Percentiles rank a stretch among this genome's conserved stretches.
These are phyloP conservation scores for Eolophus roseicapilla DNA, from an alignment of 2,113 vertebrate genomes.

Conservation along the genomic window DNA sequence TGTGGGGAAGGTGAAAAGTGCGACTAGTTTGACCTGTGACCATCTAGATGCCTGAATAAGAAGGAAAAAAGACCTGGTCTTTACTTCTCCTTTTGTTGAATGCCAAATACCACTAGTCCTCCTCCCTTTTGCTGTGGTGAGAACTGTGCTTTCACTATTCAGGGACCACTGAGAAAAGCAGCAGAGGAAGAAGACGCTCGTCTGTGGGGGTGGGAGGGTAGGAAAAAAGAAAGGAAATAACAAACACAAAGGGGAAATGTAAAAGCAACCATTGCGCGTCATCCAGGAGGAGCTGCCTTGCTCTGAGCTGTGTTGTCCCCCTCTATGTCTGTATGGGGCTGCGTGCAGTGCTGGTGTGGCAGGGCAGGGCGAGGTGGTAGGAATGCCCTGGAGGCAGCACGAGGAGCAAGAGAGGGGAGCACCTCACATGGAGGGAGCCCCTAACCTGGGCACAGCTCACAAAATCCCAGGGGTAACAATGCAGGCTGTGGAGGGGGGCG, in stretches of 20 bases:
- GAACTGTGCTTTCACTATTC: not conserved
- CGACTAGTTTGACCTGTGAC: not conserved
- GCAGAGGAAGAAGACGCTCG: not conserved
- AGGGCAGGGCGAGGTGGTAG: not conserved
- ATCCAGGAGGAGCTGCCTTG: not conserved
- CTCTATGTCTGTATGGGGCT: not conserved
- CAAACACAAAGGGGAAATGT: not conserved
- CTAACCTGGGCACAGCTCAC: not conserved
- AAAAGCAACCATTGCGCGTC: not conserved
- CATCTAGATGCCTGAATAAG: not conserved
- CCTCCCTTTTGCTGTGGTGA: not conserved
- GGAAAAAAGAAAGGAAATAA: not conserved
- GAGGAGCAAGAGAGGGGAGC: not conserved
- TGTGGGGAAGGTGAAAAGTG: conserved; percentile 10
- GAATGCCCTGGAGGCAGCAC: fast-evolving
- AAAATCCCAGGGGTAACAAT: not conserved
- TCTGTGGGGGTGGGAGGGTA: not conserved
- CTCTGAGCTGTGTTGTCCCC: not conserved
- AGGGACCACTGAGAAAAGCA: not conserved
- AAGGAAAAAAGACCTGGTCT: not conserved
- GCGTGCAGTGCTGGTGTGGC: fast-evolving
- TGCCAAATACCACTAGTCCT: not conserved
- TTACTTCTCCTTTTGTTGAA: not conserved
- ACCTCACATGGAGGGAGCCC: not conserved
- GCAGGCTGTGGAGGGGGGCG: not conserved